Conservation (phyloP, 2,797 vertebrate species). For the Dendrocincla fuliginosa region DNA sequence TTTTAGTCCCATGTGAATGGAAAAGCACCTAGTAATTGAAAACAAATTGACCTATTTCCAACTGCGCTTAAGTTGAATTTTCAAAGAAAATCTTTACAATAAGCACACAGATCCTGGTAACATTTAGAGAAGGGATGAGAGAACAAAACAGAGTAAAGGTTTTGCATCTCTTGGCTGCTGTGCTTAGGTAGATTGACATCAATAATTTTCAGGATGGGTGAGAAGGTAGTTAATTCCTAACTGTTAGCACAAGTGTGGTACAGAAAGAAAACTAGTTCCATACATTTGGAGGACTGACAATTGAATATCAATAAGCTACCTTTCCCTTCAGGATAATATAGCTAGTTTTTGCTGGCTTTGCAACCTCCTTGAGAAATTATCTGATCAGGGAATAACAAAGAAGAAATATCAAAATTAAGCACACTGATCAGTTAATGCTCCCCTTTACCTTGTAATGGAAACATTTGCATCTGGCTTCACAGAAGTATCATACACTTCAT, state of each 20-base stretch:
- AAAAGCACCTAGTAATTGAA: conserved; percentile 46
- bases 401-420: not conserved
- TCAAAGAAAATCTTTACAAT: conserved; percentile 26
- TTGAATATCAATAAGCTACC: not conserved
- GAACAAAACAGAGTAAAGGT: not conserved
- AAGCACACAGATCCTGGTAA: conserved; percentile 5
- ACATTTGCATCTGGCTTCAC: not conserved
- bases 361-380: not conserved
- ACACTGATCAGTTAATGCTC: not conserved
- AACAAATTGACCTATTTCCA: conserved; percentile 56
- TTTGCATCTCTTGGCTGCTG: not conserved
- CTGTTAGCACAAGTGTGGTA: not conserved
- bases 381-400: not conserved
- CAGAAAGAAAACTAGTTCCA: not conserved
- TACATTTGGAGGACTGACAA: not conserved
- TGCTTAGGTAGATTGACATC: not conserved
- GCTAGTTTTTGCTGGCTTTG: not conserved
- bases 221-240: not conserved
- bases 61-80: not conserved
- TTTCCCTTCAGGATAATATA: not conserved
- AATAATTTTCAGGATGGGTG: not conserved
- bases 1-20: not conserved
- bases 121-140: not conserved
- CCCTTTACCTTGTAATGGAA: not conserved
- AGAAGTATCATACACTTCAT: not conserved